phyloP scores from a whole-genome alignment of 2,797 vertebrate genomes.

The Sebastes kiyomatsui region DNA sequence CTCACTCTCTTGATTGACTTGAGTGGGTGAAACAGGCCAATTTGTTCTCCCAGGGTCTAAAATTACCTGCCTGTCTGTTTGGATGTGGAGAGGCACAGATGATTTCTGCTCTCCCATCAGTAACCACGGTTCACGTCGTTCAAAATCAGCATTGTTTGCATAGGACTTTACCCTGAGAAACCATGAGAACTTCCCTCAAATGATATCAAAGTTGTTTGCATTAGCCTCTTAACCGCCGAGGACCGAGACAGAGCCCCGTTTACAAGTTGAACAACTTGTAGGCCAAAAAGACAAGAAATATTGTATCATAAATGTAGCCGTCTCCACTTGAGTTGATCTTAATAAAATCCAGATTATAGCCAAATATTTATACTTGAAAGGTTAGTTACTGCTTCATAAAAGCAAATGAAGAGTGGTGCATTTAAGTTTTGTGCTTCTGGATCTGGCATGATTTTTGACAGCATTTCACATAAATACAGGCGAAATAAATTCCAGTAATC shows the following conservation, averaged over 20 bases:
- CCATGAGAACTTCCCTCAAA: constrained; percentile 32
- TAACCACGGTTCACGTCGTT: constrained; percentile 28
- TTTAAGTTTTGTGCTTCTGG: background rate
- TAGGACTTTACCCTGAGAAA: constrained; percentile 15
- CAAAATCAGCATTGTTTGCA: constrained; percentile 60
- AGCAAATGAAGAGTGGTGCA: background rate
- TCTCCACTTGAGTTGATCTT: background rate
- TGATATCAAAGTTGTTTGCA: constrained; percentile 38
- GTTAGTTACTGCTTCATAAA: background rate
- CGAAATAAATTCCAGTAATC: background rate
- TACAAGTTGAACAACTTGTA: background rate
- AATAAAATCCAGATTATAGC: background rate
- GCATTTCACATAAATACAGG: background rate
- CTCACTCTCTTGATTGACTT: constrained; percentile 67
- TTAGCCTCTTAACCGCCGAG: background rate
- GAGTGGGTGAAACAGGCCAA: constrained; percentile 73
- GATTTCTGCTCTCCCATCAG: constrained; percentile 61
- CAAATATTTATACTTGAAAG: background rate
- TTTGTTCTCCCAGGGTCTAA: constrained; percentile 74
- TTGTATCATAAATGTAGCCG: background rate
- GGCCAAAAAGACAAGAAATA: background rate
- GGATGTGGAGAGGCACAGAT: constrained; percentile 62
- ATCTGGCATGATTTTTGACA: background rate
- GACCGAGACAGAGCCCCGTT: background rate
- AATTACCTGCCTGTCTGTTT: constrained; percentile 78